Evolutionary conservation across 2,888 invertebrate species (phyloP).

Genomic region (Cryptophagus acutangulus): DNA sequence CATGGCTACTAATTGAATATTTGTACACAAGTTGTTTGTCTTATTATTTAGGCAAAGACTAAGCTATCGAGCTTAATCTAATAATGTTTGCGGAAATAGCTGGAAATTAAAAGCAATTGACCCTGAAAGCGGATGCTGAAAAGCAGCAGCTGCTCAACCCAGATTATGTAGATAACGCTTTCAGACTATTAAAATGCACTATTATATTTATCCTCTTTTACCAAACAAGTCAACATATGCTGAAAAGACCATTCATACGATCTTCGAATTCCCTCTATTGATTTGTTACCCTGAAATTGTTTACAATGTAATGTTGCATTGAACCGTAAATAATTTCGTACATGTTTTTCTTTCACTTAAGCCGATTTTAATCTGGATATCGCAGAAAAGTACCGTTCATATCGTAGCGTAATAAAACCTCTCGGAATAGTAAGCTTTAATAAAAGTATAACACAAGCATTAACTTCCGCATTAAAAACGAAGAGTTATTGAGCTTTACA

Average conservation of each 20-base stretch:
- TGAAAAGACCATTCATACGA: too few relatives aligned
- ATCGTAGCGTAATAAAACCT: conserved; percentile 1
- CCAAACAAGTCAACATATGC: conserved; percentile 5
- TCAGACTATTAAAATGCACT: conserved; percentile 21
- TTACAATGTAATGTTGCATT: too few relatives aligned
- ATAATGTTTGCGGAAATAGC: conserved; percentile 26
- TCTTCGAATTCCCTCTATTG: too few relatives aligned
- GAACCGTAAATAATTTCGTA: too few relatives aligned
- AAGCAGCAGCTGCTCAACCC: conserved; percentile 22
- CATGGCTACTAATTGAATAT: too few relatives aligned
- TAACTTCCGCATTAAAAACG: conserved; percentile 1
- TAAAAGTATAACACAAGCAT: conserved; percentile 1
- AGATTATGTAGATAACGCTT: conserved; percentile 26
- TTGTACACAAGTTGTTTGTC: too few relatives aligned
- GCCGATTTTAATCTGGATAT: conserved; percentile 3
- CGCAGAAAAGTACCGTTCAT: background rate
- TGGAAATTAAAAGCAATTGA: conserved; percentile 30
- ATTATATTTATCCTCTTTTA: conserved; percentile 12
- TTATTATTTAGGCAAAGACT: too few relatives aligned
- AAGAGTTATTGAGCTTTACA: conserved; percentile 1
- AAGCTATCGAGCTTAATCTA: conserved; percentile 19
- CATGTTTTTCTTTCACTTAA: conserved; percentile 1
- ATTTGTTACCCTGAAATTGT: too few relatives aligned
- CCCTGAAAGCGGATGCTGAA: conserved; percentile 27
- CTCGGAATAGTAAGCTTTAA: conserved; percentile 2